Percentiles rank a stretch among this genome's conserved stretches.
Evolutionary conservation across 92 coral and sea anemone genomes (phyloP).

Genomic region (Isaurus tuberculatus): DNA sequence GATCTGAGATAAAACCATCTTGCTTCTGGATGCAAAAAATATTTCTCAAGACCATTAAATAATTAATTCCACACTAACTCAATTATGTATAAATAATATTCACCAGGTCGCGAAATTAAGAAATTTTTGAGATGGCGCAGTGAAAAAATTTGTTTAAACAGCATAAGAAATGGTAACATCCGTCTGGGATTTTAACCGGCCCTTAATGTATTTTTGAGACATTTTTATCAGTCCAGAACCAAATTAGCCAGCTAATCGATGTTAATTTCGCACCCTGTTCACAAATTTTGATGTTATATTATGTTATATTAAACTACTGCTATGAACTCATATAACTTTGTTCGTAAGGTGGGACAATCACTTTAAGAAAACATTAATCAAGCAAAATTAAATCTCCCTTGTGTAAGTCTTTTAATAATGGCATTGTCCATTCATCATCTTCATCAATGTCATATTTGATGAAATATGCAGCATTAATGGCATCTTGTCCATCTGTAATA

Average conservation of each 20-base stretch:
- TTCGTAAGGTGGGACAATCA: not conserved
- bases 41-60: too few relatives aligned
- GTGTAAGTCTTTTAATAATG: constrained; percentile 14
- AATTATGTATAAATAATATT: not conserved
- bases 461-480: constrained; percentile 24
- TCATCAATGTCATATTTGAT: constrained; percentile 37
- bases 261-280: too few relatives aligned
- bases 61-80: too few relatives aligned
- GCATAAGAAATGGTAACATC: not conserved
- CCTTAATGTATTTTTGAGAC: constrained; percentile 5
- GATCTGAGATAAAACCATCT: too few relatives aligned
- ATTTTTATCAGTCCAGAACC: not conserved
- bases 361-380: constrained; percentile 5
- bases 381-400: constrained; percentile 41
- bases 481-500: not conserved
- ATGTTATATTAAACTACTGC: not conserved
- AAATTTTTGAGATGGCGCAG: not conserved
- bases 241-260: too few relatives aligned
- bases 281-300: too few relatives aligned
- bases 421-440: constrained; percentile 51
- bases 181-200: not conserved
- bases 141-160: too few relatives aligned
- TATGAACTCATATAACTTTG: not conserved
- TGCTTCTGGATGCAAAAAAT: too few relatives aligned
- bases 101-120: not conserved